phyloP scores from a whole-genome alignment of 2,888 invertebrate genomes.

The Melipona bicolor region DNA sequence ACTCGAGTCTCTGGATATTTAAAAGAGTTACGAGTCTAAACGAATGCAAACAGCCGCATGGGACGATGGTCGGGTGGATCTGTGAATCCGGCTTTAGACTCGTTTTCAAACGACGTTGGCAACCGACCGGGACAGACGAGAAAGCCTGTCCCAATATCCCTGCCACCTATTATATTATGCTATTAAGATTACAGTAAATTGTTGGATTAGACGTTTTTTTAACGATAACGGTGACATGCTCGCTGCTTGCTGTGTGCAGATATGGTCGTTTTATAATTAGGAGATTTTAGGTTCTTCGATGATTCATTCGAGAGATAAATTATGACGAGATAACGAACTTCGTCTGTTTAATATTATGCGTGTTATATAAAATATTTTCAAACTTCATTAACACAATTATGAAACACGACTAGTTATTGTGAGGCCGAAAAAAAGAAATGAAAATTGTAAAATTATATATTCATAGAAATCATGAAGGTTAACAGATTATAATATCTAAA shows the following conservation, averaged over 20 bases:
- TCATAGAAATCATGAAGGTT: too few relatives aligned
- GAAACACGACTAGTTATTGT: too few relatives aligned
- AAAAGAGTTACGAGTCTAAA: conserved; percentile 41
- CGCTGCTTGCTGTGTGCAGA: not conserved
- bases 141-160: not conserved
- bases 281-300: not conserved
- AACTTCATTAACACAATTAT: too few relatives aligned
- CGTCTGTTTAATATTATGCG: too few relatives aligned
- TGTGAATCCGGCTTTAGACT: conserved; percentile 2
- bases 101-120: conserved; percentile 18
- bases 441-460: too few relatives aligned
- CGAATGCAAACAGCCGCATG: conserved; percentile 18
- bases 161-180: conserved; percentile 19
- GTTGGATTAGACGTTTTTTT: not conserved
- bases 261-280: not conserved
- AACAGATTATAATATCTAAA: too few relatives aligned
- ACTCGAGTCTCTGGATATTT: not conserved
- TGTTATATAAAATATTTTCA: too few relatives aligned
- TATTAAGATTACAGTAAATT: conserved; percentile 32
- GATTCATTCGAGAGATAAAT: not conserved
- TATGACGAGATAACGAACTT: too few relatives aligned
- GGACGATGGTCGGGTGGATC: not conserved
- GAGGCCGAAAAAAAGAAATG: too few relatives aligned
- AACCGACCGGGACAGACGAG: not conserved
- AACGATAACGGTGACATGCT: conserved; percentile 5